phyloP scores from a whole-genome alignment of 2,797 vertebrate species.

The Kryptopterus vitreolus region DNA sequence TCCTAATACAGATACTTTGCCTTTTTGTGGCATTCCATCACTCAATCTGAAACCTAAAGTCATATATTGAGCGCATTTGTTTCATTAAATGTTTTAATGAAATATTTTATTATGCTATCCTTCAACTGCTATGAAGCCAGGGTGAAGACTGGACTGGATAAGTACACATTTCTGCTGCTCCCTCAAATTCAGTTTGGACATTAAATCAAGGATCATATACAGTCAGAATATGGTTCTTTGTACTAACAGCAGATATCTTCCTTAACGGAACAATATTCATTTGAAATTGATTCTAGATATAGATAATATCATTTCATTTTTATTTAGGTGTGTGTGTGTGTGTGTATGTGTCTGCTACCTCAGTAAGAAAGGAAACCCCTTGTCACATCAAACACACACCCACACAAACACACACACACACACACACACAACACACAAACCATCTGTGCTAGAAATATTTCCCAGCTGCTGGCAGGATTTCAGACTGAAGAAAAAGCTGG shows the following conservation, averaged over 20 bases:
- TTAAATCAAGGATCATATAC: not conserved
- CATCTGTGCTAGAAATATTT: conserved; percentile 45
- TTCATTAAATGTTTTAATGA: not conserved
- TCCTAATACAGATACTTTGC: not conserved
- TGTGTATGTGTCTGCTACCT: conserved; percentile 35
- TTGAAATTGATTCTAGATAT: not conserved
- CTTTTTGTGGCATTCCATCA: not conserved
- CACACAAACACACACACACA: conserved; percentile 29
- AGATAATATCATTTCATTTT: conserved; percentile 10
- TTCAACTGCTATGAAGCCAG: not conserved
- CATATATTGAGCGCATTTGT: not conserved
- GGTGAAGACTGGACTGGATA: not conserved
- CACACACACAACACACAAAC: conserved; percentile 33
- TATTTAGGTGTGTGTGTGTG: conserved; percentile 21
- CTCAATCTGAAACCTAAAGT: not conserved
- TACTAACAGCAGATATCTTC: not conserved
- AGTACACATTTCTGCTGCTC: not conserved
- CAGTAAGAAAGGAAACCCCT: conserved; percentile 41
- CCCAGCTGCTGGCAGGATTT: conserved; percentile 42
- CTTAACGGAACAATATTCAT: not conserved
- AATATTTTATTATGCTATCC: not conserved
- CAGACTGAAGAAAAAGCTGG: conserved; percentile 25
- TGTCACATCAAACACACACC: conserved; percentile 26
- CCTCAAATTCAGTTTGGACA: not conserved
- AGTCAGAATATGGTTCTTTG: not conserved